Conservation (phyloP, 2,888 invertebrate species). For the Polylopha cassiicola region DNA sequence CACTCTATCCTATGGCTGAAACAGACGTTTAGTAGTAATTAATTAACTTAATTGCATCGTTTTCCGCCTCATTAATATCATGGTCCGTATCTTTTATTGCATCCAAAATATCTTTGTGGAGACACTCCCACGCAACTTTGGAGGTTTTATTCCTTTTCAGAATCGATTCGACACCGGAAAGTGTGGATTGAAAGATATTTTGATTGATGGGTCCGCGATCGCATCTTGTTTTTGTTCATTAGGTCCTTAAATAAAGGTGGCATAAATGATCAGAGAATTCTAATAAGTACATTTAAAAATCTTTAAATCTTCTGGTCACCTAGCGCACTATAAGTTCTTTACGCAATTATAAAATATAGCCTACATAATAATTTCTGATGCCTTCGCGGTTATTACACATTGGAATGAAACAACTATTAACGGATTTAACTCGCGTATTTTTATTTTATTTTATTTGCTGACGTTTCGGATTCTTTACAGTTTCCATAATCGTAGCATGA, state of each 20-base stretch:
- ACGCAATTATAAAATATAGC: too few species aligned
- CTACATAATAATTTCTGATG: too few species aligned
- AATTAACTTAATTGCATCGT: conserved; percentile 49
- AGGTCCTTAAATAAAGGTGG: conserved; percentile 3
- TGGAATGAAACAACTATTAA: too few species aligned
- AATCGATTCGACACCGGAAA: conserved; percentile 25
- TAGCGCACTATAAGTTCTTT: too few species aligned
- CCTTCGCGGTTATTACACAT: too few species aligned
- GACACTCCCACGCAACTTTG: conserved; percentile 36
- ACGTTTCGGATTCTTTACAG: too few species aligned
- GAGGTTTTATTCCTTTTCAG: conserved; percentile 8
- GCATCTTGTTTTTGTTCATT: conserved; percentile 7
- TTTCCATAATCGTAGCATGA: too few species aligned
- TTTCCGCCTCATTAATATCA: conserved; percentile 46
- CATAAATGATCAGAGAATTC: too few species aligned
- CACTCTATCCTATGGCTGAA: conserved; percentile 25
- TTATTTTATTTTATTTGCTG: too few species aligned
- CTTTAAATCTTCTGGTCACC: too few species aligned
- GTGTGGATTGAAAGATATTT: conserved; percentile 11
- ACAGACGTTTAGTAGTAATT: conserved; percentile 32
- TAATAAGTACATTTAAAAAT: too few species aligned
- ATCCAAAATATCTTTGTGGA: conserved; percentile 34
- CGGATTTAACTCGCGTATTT: too few species aligned
- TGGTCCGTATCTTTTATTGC: conserved; percentile 42
- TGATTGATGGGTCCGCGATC: conserved; percentile 20